Evolutionary conservation across 2,113 vertebrate genomes (phyloP).

Genomic region (Asarcornis scutulata): DNA sequence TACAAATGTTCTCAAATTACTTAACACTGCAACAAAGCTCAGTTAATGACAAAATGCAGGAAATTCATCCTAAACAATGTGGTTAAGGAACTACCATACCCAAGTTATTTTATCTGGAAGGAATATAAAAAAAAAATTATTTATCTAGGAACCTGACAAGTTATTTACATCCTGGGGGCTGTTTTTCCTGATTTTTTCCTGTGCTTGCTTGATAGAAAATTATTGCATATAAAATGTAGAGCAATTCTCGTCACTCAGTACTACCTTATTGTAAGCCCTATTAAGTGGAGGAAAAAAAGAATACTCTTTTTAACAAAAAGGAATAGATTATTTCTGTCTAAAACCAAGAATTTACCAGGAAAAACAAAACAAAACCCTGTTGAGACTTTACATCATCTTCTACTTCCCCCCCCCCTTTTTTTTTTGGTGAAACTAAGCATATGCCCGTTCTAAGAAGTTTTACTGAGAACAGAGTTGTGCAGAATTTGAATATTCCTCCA

Average conservation of each 20-base stretch:
- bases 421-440: neutral
- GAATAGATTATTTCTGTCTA: neutral
- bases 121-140: neutral
- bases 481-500: neutral
- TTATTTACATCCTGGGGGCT: neutral
- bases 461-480: neutral
- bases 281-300: neutral
- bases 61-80: neutral
- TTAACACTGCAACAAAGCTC: neutral
- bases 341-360: neutral
- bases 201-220: neutral
- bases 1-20: neutral
- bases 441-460: neutral
- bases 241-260: neutral
- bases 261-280: neutral
- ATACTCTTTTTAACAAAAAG: neutral
- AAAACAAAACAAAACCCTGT: neutral
- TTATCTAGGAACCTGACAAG: neutral
- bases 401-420: neutral
- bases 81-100: neutral
- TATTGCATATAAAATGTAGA: neutral
- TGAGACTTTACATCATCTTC: neutral
- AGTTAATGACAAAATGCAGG: neutral
- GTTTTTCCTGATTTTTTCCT: neutral
- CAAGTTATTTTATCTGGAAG: neutral